Percentiles rank a stretch among this genome's conserved stretches.
Evolutionary conservation across 1,140 invertebrate species (phyloP).

Genomic region (Phocides pigmalion): DNA sequence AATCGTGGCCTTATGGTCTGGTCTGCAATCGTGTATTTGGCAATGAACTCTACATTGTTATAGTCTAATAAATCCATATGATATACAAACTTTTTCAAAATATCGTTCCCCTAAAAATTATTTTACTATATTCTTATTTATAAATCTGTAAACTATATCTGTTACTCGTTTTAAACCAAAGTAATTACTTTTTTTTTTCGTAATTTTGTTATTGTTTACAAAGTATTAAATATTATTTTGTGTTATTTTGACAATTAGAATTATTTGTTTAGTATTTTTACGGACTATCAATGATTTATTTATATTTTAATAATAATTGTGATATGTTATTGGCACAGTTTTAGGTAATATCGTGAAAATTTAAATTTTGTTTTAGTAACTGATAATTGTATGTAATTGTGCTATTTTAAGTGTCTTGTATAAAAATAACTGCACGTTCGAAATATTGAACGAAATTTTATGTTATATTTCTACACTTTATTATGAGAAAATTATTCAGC

Average conservation of each 20-base stretch:
- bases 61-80: conserved; percentile 18
- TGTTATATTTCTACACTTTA: conserved; percentile 65
- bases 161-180: conserved; percentile 69
- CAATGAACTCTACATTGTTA: conserved; percentile 22
- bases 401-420: conserved; percentile 27
- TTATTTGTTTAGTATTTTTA: conserved; percentile 39
- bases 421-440: conserved; percentile 37
- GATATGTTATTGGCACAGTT: neutral
- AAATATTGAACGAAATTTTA: conserved; percentile 50
- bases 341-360: conserved; percentile 20
- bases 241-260: conserved; percentile 39
- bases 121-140: conserved; percentile 25
- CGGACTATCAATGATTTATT: conserved; percentile 34
- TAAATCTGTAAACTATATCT: conserved; percentile 24
- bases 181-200: conserved; percentile 52
- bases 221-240: conserved; percentile 53
- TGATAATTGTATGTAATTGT: conserved; percentile 26
- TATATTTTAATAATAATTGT: conserved; percentile 27
- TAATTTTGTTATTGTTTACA: conserved; percentile 34
- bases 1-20: neutral
- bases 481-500: conserved; percentile 57
- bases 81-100: conserved; percentile 9
- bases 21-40: neutral
- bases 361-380: conserved; percentile 17
- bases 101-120: conserved; percentile 14